Evolutionary conservation across 2,888 invertebrate genomes (phyloP), one percentile per base, ranked within the genome.

Genomic region (Plebejus melissa): DNA sequence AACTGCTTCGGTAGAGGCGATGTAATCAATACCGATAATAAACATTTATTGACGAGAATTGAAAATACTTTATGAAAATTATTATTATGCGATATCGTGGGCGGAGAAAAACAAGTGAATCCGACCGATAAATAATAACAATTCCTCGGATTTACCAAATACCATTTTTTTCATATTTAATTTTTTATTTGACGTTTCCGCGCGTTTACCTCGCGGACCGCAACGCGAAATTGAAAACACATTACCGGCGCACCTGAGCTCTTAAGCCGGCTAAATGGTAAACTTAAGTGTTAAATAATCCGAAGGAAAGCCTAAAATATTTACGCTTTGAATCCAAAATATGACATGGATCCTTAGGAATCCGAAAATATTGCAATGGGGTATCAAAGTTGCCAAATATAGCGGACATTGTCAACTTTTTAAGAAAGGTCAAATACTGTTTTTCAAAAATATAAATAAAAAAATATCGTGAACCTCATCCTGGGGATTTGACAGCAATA

Each of bases 111-210:
- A 54, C 72, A 54, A 50, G 54, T 28, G 50, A 28, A 54, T 54
- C 1, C 16, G 54, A 13, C 54, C 54, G 4, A 72, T 72, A 72
- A 72, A 72, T 72, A 54, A 54, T 54, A 72, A 46, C 28, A 32
- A 72, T 54, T 28, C 6, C 5, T 50, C 13, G 54, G 16, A 16
- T 13, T 28, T 1, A 28, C 32, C 50, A 16, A 54, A 54, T 7
- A 32, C 16, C 72, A 54, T 32, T 72, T 72, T 28, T 72, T 11
- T 50, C 41, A 54, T 32, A 54, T 72, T 54, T 46, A 32, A 32
- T 54, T 46, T 71, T 72, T 72, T 72, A 72, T 72, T 72, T 16
- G 54, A 72, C 72, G 50, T 72, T 72, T 72, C 71, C 28, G 50
- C 22, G 11, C 41, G 41, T 41, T 11, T 28, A 13, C 46, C 11